Evolutionary conservation across 1,140 invertebrate genomes (phyloP).

Genomic region (Chrysoperla carnea): DNA sequence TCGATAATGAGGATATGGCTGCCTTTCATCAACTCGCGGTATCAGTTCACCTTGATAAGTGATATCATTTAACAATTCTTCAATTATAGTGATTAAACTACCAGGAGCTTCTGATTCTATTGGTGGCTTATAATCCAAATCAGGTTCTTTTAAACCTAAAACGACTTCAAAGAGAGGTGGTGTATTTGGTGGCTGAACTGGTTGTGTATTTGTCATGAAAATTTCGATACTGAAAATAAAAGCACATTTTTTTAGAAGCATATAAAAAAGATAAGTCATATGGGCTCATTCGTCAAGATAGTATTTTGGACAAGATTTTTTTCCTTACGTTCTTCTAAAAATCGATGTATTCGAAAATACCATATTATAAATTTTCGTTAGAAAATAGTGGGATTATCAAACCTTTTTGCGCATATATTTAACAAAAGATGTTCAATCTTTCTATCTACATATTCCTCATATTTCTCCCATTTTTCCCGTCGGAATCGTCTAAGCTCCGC

Average conservation of each 20-base stretch:
- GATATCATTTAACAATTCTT: neutral
- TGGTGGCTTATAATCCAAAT: constrained; percentile 41
- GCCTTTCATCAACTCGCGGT: neutral
- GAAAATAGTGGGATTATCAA: too few species aligned
- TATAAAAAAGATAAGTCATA: too few species aligned
- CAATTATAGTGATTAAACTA: constrained; percentile 14
- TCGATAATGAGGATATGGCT: neutral
- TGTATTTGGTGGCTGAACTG: constrained; percentile 5
- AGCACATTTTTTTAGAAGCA: constrained; percentile 14
- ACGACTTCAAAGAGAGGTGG: constrained; percentile 39
- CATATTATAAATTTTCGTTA: too few species aligned
- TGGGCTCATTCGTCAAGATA: too few species aligned
- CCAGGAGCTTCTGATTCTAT: constrained; percentile 34
- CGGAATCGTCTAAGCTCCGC: neutral
- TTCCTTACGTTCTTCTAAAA: too few species aligned
- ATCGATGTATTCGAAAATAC: too few species aligned
- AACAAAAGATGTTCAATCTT: constrained; percentile 4
- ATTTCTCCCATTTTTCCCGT: constrained; percentile 6
- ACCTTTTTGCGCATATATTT: neutral
- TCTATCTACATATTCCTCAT: constrained; percentile 4
- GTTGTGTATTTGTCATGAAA: constrained; percentile 17
- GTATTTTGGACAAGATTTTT: too few species aligned
- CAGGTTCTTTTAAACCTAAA: constrained; percentile 39
- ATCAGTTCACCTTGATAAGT: neutral
- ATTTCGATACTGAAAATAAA: constrained; percentile 20